A percentile compares a stretch with the other conserved stretches of the same genome.
Conservation (phyloP, 2,888 invertebrate species). For the Geophilus truncorum region DNA sequence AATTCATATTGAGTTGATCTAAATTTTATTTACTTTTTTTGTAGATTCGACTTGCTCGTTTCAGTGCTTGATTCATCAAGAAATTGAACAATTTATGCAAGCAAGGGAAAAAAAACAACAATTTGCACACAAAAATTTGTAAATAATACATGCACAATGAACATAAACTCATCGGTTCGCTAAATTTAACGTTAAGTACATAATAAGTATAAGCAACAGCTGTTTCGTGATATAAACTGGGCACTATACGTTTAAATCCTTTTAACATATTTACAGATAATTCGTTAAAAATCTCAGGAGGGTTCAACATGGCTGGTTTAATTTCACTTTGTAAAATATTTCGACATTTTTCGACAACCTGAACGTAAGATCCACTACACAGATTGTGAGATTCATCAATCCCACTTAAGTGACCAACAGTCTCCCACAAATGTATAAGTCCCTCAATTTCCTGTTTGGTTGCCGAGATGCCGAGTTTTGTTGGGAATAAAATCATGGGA, state of each 20-base stretch:
- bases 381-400: neutral
- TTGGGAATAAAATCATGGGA: constrained; percentile 58
- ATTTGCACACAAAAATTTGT: neutral
- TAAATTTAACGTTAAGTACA: neutral
- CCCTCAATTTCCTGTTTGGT: constrained; percentile 64
- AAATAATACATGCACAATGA: neutral
- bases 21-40: no score
- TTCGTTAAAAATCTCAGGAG: neutral
- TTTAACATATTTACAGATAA: neutral
- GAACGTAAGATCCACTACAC: neutral
- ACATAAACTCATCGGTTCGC: neutral
- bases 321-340: neutral
- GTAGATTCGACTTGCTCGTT: no score
- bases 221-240: neutral
- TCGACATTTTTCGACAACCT: neutral
- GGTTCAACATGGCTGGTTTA: neutral
- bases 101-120: neutral
- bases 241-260: neutral
- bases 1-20: neutral
- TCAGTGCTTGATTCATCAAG: neutral
- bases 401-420: neutral
- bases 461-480: constrained; percentile 59
- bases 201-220: neutral
- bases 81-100: neutral
- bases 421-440: constrained; percentile 52